Evolutionary conservation across 2,888 invertebrate species (phyloP).

Genomic region (Eristalis pertinax): DNA sequence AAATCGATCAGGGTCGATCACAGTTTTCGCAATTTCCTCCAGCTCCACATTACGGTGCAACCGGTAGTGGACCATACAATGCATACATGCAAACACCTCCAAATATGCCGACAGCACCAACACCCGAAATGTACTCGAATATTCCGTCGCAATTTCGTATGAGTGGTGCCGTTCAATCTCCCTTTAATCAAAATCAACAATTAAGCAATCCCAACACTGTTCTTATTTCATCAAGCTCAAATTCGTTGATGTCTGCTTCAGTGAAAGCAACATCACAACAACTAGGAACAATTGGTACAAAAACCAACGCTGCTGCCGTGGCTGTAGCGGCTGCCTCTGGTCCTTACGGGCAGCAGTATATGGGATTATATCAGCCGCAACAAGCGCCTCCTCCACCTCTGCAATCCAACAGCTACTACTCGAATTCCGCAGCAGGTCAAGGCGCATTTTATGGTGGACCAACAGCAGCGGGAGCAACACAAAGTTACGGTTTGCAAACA

Average conservation of each 20-base stretch:
- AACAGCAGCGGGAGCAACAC: slow-evolving; percentile 77
- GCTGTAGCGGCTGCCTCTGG: slow-evolving; percentile 74
- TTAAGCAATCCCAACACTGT: slow-evolving; percentile 93
- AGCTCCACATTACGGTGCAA: slow-evolving; percentile 83
- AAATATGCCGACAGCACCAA: slow-evolving; percentile 84
- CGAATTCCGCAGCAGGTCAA: slow-evolving; percentile 81
- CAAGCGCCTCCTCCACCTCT: slow-evolving; percentile 80
- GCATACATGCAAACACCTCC: slow-evolving; percentile 85
- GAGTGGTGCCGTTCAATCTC: slow-evolving; percentile 83
- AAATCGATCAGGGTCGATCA: slow-evolving; percentile 87
- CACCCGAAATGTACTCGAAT: slow-evolving; percentile 88
- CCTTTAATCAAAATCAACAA: slow-evolving; percentile 90
- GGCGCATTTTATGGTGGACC: slow-evolving; percentile 80
- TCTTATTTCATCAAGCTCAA: slow-evolving; percentile 92
- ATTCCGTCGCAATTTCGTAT: slow-evolving; percentile 85
- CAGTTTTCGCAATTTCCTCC: slow-evolving; percentile 90
- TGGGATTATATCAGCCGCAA: slow-evolving; percentile 80
- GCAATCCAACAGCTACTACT: slow-evolving; percentile 81
- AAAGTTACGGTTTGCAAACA: slow-evolving; percentile 80
- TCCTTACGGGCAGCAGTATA: slow-evolving; percentile 79
- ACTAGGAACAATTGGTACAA: slow-evolving; percentile 90
- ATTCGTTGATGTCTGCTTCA: slow-evolving; percentile 93
- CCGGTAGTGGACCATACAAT: slow-evolving; percentile 85
- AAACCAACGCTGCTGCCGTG: slow-evolving; percentile 78
- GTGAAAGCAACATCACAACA: slow-evolving; percentile 90